Conservation (phyloP, 2,113 vertebrate genomes). For the Mionectes macconnelli region DNA sequence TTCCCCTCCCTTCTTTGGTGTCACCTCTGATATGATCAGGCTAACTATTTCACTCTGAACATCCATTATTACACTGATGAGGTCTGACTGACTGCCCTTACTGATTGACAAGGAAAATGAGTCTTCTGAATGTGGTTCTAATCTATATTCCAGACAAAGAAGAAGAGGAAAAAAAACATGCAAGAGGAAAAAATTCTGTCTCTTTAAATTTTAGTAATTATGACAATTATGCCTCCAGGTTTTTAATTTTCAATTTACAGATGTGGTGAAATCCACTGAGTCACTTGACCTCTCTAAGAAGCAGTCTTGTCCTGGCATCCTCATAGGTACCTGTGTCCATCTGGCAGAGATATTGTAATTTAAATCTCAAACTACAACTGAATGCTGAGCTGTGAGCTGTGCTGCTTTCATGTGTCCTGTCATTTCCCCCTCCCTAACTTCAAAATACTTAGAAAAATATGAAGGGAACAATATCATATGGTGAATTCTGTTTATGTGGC, state of each 20-base stretch:
- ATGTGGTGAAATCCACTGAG: conserved; percentile 13
- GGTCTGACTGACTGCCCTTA: conserved; percentile 58
- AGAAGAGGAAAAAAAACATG: neutral
- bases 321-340: conserved; percentile 54
- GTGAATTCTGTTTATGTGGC: conserved; percentile 20
- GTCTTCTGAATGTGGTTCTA: conserved; percentile 28
- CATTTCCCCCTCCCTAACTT: conserved; percentile 29
- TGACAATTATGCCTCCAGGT: neutral
- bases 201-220: conserved; percentile 43
- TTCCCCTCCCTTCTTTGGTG: conserved; percentile 8
- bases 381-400: conserved; percentile 40
- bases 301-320: conserved; percentile 2
- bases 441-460: conserved; percentile 47
- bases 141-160: conserved; percentile 39
- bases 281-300: conserved; percentile 45
- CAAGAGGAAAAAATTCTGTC: conserved; percentile 4
- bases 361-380: conserved; percentile 40
- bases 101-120: conserved; percentile 68
- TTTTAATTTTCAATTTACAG: conserved; percentile 58
- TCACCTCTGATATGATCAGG: conserved; percentile 49
- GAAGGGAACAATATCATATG: conserved; percentile 49
- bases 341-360: conserved; percentile 55
- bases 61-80: conserved; percentile 67
- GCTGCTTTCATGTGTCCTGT: conserved; percentile 7
- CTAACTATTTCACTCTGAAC: conserved; percentile 59